Evolutionary conservation across 2,797 vertebrate genomes (phyloP), one percentile per base, ranked within the genome.

Genomic region (Ibycter americanus): DNA sequence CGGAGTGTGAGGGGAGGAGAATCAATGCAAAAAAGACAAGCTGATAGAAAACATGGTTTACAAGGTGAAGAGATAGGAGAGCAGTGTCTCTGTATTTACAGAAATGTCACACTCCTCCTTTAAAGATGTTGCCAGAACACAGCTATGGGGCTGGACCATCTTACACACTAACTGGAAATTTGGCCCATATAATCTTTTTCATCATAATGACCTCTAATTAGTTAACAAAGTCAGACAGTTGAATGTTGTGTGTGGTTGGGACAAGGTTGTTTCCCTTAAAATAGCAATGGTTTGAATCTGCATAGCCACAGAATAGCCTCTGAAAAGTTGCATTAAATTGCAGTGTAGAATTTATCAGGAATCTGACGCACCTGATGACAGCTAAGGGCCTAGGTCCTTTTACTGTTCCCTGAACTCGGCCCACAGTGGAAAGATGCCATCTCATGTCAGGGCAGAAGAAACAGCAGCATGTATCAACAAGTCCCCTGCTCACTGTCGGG

Each of bases 401-500:
- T 67, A 31, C 65, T 78, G 0, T 71, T 47, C 26, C 62, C 55
- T 32, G 34, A 58, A 38, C 21, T 34, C 32, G 15, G 44, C 42
- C 51, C 4, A 0, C 8, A 25, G 16, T 15, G 31, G 26, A 70
- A 91, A 54, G 55, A 19, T 59, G 34, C 36, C 47, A 38, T 44
- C 42, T 49, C 23, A 4, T 4, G 7, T 27, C 66, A 77, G 58
- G 55, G 42, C 66, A 59, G 73, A 59, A n/a, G 15, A 36, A 44
- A 18, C 11, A 44, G 40, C 61, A 44, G 13, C 2, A 0, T 7
- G 6, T 46, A 6, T 49, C 46, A 15, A 52, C 0, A 0, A 18
- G 49, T 54, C 49, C 44, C 20, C 61, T 40, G 40, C 54, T 86
- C 22, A 1, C 27, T 47, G 8, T 27, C 42, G 6, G 42, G 32